Evolutionary conservation across 2,888 invertebrate genomes (phyloP).

Genomic region (Folsomia candida): DNA sequence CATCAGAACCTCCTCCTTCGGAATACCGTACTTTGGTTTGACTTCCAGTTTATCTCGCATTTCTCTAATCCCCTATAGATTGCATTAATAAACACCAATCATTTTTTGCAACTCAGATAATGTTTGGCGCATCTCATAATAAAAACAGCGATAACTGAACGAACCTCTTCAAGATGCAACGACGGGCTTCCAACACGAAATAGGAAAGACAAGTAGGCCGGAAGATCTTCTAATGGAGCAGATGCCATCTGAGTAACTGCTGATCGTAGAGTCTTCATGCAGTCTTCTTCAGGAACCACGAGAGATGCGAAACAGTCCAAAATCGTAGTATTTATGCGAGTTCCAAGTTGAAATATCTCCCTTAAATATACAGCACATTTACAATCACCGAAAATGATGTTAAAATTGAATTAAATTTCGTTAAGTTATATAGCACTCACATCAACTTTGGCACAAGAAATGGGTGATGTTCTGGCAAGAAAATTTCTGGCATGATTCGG

Average conservation of each 20-base stretch:
- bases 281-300: constrained; percentile 26
- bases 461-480: constrained; percentile 28
- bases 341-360: constrained; percentile 21
- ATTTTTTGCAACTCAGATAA: too few relatives aligned
- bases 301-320: constrained; percentile 35
- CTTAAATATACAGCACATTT: constrained; percentile 17
- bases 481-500: constrained; percentile 27
- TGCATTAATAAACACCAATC: not conserved
- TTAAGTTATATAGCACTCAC: constrained; percentile 13
- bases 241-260: constrained; percentile 36
- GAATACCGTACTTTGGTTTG: constrained; percentile 5
- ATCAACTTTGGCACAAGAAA: constrained; percentile 22
- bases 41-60: constrained; percentile 37
- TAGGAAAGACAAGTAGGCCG: constrained; percentile 36
- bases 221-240: constrained; percentile 30
- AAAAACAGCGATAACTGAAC: too few relatives aligned
- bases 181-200: constrained; percentile 20
- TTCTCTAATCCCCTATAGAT: constrained; percentile 22
- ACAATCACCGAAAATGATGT: not conserved
- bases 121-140: too few relatives aligned
- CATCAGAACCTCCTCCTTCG: constrained; percentile 22
- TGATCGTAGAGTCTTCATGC: constrained; percentile 20
- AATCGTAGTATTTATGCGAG: constrained; percentile 19
- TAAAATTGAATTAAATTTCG: too few relatives aligned
- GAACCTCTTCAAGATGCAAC: constrained; percentile 26